A percentile compares a stretch with the other conserved stretches of the same genome.
phyloP scores from a whole-genome alignment of 2,888 invertebrate species.

The Ethmia dodecea region DNA sequence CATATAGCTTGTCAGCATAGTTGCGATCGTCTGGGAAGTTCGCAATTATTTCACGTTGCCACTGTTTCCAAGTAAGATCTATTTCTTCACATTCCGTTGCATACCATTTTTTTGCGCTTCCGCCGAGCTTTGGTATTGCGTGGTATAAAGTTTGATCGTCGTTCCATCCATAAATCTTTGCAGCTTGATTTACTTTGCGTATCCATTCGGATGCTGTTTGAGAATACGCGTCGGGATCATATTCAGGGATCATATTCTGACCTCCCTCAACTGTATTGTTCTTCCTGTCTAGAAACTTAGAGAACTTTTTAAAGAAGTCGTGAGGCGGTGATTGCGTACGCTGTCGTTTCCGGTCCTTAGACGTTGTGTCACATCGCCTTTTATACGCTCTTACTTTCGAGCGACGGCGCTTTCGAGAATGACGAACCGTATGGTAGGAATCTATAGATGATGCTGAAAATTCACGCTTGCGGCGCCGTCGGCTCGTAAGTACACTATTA shows the following conservation, averaged over 20 bases:
- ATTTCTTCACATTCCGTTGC: slow-evolving; percentile 12
- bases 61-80: slow-evolving; percentile 17
- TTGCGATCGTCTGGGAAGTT: slow-evolving; percentile 21
- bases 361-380: no score
- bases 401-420: no score
- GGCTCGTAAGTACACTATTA: no score
- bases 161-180: slow-evolving; percentile 18
- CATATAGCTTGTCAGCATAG: slow-evolving; percentile 16
- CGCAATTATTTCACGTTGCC: slow-evolving; percentile 17
- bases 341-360: no score
- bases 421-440: no score
- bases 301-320: background rate
- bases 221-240: slow-evolving; percentile 10
- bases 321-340: background rate
- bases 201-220: slow-evolving; percentile 15
- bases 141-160: slow-evolving; percentile 16
- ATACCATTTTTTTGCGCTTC: slow-evolving; percentile 20
- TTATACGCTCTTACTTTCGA: no score
- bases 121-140: slow-evolving; percentile 21
- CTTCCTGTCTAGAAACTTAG: background rate
- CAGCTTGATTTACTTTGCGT: slow-evolving; percentile 17
- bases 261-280: background rate
- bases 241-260: slow-evolving; percentile 10
- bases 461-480: no score
- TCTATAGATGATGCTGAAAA: no score